Percentiles rank a stretch among this genome's conserved stretches.
Conservation (phyloP, 2,888 invertebrate species). For the Octonoba sinensis region DNA sequence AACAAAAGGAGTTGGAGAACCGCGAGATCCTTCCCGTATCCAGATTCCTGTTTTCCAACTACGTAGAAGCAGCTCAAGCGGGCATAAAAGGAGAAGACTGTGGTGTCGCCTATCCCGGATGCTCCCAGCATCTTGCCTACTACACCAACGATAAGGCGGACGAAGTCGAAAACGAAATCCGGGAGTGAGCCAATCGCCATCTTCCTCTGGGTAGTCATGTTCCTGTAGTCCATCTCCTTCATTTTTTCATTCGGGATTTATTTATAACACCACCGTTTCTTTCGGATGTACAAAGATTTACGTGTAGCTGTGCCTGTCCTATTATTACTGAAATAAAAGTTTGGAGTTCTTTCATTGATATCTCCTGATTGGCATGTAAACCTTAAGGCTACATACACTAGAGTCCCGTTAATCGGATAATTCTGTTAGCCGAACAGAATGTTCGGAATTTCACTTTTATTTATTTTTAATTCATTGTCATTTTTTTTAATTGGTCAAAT, state of each 20-base stretch:
- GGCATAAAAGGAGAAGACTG: conserved; percentile 36
- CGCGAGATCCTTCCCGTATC: conserved; percentile 48
- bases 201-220: too few species aligned
- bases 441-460: too few species aligned
- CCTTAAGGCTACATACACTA: too few species aligned
- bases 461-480: too few species aligned
- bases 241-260: conserved; percentile 36
- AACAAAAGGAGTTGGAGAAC: conserved; percentile 45
- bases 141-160: conserved; percentile 32
- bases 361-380: too few species aligned
- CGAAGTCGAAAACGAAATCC: conserved; percentile 42
- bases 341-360: too few species aligned
- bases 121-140: conserved; percentile 31
- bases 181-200: not conserved
- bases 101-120: conserved; percentile 26
- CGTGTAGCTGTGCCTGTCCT: conserved; percentile 2
- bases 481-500: too few species aligned
- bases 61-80: conserved; percentile 41
- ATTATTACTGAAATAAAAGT: too few species aligned
- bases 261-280: conserved; percentile 29
- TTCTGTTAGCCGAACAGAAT: too few species aligned
- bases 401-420: too few species aligned
- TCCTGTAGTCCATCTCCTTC: conserved; percentile 16
- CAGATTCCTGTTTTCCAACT: conserved; percentile 47
- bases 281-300: not conserved